Evolutionary conservation across 2,113 vertebrate species (phyloP).

Genomic region (Myotis yumanensis): DNA sequence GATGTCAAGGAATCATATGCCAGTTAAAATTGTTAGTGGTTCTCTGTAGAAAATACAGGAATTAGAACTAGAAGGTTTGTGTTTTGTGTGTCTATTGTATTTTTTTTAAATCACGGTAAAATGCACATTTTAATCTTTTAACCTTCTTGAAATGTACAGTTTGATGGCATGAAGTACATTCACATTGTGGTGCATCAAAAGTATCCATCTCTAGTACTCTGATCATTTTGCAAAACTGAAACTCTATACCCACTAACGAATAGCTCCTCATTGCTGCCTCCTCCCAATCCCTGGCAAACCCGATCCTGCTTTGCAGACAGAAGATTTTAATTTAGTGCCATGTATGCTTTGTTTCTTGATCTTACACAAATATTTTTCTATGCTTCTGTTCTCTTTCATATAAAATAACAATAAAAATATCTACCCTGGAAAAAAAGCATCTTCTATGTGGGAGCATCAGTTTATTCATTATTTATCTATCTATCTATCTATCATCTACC

Average conservation of each 20-base stretch:
- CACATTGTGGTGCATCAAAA: background rate
- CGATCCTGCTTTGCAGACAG: background rate
- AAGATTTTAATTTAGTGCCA: background rate
- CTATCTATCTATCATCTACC: background rate
- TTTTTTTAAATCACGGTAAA: background rate
- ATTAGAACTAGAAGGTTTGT: background rate
- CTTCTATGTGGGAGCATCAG: background rate
- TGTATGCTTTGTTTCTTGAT: background rate
- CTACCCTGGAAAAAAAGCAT: background rate
- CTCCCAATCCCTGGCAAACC: background rate
- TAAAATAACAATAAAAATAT: background rate
- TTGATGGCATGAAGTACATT: background rate
- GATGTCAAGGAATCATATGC: background rate
- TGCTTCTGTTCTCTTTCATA: background rate
- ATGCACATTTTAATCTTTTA: background rate
- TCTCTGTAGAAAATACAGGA: background rate
- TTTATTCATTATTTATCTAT: background rate
- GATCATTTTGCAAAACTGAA: background rate
- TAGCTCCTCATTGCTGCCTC: background rate
- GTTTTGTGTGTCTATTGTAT: background rate
- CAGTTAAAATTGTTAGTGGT: background rate
- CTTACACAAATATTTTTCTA: background rate
- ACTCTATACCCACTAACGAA: background rate
- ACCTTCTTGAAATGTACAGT: background rate
- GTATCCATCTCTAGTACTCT: background rate